These are phyloP conservation scores for Gonatopus flavifemur DNA, from an alignment of 1,140 invertebrate species.

Conservation along the genomic window DNA sequence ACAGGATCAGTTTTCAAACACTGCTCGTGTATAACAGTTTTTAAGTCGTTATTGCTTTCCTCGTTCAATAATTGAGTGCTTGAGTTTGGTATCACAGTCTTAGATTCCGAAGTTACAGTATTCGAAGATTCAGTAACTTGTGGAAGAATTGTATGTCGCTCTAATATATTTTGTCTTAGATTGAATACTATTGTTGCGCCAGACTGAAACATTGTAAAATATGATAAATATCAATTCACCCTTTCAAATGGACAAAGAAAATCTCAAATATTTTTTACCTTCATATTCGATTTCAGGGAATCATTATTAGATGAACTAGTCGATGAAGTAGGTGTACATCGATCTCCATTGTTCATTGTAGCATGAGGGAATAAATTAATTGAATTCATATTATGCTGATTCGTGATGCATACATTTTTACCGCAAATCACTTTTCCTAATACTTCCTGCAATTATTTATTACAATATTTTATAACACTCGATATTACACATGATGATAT, in stretches of 20 bases:
- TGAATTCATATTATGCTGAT: conserved; percentile 36
- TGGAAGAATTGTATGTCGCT: conserved; percentile 34
- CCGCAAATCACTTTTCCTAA: conserved; percentile 49
- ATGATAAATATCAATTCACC: conserved; percentile 21
- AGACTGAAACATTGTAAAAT: conserved; percentile 26
- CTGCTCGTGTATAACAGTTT: conserved; percentile 18
- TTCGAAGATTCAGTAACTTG: conserved; percentile 37
- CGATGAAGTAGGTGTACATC: conserved; percentile 30
- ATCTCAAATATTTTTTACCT: conserved; percentile 18
- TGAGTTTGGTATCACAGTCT: conserved; percentile 35
- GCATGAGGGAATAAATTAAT: conserved; percentile 38
- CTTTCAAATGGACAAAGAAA: background rate
- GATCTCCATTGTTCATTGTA: conserved; percentile 41
- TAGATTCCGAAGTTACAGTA: conserved; percentile 35
- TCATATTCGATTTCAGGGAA: conserved; percentile 26
- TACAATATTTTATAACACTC: conserved; percentile 6
- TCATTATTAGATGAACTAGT: conserved; percentile 24
- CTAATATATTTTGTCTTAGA: conserved; percentile 34
- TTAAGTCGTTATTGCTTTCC: conserved; percentile 32
- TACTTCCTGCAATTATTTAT: conserved; percentile 43
- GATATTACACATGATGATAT: too few species aligned
- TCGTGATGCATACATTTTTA: conserved; percentile 42
- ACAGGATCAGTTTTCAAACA: conserved; percentile 19
- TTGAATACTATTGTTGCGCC: conserved; percentile 40
- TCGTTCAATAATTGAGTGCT: conserved; percentile 29